Base-by-base conservation (phyloP, 2,797 vertebrate species). In the Sebastes iracundus region DNA sequence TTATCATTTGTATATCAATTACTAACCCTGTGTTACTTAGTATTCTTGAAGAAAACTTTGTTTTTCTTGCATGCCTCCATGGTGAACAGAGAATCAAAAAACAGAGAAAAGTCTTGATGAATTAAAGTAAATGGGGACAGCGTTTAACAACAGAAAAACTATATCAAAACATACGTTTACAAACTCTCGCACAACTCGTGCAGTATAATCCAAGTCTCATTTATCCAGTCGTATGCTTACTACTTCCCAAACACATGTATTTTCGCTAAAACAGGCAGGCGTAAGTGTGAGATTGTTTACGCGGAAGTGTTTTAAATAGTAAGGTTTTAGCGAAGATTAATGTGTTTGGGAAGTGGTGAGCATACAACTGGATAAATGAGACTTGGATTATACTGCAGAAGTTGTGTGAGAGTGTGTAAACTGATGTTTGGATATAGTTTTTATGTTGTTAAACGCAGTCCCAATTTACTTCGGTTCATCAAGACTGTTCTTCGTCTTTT, bases 201-300 rank as follows among this genome's bases (percentile, higher is more conserved):
- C 46, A 9, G 3, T 8, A 4, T 49, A 49, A 49, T 49, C 18
- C 18, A 20, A 33, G 30, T 62, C 11, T 62, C n/a, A 22, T 22
- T 62, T n/a, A 62, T 33, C 30, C 60, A 49, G 46, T 20, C 46
- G 7, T 49, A n/a, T 49, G 46, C 46, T 49, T 0, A 49, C 3
- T 49, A 8, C 46, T 20, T 49, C 46, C 18, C 46, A 49, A 49
- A 18, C 7, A 9, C 46, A 20, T 49, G 16, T 4, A 20, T 49
- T 0, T 49, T 0, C 0, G 46, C 18, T 20, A 49, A n/a, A 49
- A 20, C 18, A n/a, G 46, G 46, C 46, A 49, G 46, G 18, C 4
- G 46, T 20, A 49, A 2, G 18, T 0, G 7, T 9, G 46, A 62
- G 10, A 33, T 1, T n/a, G 30, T 12, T n/a, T 32, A 7, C 6